Percentiles rank a stretch among this genome's conserved stretches.
Conservation (phyloP, 2,888 invertebrate genomes). For the Caenorhabditis afra region DNA sequence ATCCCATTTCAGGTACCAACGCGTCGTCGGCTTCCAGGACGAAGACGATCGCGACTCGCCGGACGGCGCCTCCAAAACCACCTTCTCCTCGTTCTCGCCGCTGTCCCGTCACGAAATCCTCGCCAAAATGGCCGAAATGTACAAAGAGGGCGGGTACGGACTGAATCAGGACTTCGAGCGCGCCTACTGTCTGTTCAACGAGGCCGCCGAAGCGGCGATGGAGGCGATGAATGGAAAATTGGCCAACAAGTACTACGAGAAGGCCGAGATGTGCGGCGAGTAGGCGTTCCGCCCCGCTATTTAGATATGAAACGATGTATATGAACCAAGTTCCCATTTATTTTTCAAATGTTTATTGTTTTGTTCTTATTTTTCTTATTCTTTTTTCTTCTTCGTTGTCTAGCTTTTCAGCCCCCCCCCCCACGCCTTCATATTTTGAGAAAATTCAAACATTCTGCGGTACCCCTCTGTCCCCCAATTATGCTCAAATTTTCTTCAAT, state of each 20-base stretch:
- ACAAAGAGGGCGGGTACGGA: constrained; percentile 82
- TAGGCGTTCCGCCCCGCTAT: constrained; percentile 3
- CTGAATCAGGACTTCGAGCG: constrained; percentile 81
- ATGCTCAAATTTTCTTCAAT: not conserved
- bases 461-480: not conserved
- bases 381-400: not conserved
- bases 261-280: constrained; percentile 72
- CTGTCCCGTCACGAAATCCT: constrained; percentile 81
- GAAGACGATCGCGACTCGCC: constrained; percentile 56
- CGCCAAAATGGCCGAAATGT: constrained; percentile 83
- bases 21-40: constrained; percentile 73
- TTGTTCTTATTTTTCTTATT: constrained; percentile 3
- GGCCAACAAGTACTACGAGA: constrained; percentile 81
- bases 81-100: constrained; percentile 51
- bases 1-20: constrained; percentile 60
- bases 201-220: constrained; percentile 84
- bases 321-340: not conserved
- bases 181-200: constrained; percentile 83
- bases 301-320: constrained; percentile 9
- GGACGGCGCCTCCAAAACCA: constrained; percentile 20
- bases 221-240: constrained; percentile 83
- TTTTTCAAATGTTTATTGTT: constrained; percentile 15
- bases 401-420: not conserved
- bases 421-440: not conserved
- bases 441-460: not conserved